Evolutionary conservation across 2,888 invertebrate genomes (phyloP).

Genomic region (Leptopilina myrica): DNA sequence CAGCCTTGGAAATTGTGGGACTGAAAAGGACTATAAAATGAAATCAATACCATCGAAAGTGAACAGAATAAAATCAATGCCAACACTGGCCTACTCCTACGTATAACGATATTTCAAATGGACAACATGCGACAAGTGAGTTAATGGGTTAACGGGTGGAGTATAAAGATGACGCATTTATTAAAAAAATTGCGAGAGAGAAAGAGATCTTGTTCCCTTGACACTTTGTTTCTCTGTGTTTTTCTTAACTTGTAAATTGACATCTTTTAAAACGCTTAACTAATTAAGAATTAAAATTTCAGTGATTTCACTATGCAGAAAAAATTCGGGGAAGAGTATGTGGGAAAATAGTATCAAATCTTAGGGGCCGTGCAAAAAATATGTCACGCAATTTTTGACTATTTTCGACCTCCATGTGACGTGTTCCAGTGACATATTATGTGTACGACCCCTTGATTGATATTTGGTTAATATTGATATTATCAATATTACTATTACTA

Average conservation of each 20-base stretch:
- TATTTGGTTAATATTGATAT: too few species aligned
- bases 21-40: slow-evolving; percentile 14
- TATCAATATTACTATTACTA: too few species aligned
- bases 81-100: slow-evolving; percentile 35
- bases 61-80: slow-evolving; percentile 31
- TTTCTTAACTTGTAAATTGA: background rate
- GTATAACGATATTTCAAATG: slow-evolving; percentile 34
- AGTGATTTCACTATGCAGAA: too few species aligned
- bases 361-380: too few species aligned
- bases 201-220: slow-evolving; percentile 24
- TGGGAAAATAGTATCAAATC: too few species aligned
- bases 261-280: too few species aligned
- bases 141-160: slow-evolving; percentile 36
- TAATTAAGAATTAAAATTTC: too few species aligned
- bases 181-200: slow-evolving; percentile 12
- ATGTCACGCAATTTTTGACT: too few species aligned
- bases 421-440: too few species aligned
- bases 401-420: too few species aligned
- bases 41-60: slow-evolving; percentile 38
- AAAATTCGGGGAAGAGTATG: too few species aligned
- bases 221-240: slow-evolving; percentile 6
- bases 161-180: slow-evolving; percentile 27
- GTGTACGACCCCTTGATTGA: too few species aligned
- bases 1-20: slow-evolving; percentile 15
- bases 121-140: slow-evolving; percentile 32